Percentiles rank a stretch among this genome's conserved stretches.
These are phyloP conservation scores for Hemibagrus guttatus DNA, from an alignment of 2,797 vertebrate species.

Conservation along the genomic window DNA sequence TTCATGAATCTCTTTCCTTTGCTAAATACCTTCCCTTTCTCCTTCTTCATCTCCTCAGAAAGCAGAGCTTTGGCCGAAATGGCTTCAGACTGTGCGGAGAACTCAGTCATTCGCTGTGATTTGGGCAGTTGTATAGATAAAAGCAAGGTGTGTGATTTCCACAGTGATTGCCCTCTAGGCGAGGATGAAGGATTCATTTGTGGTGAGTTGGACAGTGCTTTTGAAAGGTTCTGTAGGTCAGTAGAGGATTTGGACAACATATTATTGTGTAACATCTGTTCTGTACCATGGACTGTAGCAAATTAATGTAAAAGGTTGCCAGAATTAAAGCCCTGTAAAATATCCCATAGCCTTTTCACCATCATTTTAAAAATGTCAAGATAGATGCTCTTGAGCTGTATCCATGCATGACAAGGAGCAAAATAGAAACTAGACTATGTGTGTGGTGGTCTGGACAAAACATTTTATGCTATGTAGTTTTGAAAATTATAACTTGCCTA, in stretches of 20 bases:
- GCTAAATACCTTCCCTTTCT: neutral
- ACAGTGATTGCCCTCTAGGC: conserved; percentile 78
- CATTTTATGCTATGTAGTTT: neutral
- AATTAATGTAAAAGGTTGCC: neutral
- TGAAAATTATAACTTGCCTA: too few relatives aligned
- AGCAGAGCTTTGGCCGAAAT: conserved; percentile 49
- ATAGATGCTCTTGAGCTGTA: neutral
- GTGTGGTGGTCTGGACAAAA: neutral
- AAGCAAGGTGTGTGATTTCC: conserved; percentile 82
- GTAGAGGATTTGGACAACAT: neutral
- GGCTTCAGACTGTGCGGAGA: conserved; percentile 61
- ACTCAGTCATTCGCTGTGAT: conserved; percentile 75
- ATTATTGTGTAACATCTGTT: conserved; percentile 20
- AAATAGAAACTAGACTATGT: neutral
- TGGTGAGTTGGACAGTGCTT: conserved; percentile 71
- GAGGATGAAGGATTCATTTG: conserved; percentile 79
- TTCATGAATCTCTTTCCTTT: neutral
- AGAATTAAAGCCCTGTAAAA: neutral
- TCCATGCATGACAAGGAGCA: neutral
- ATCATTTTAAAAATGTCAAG: neutral
- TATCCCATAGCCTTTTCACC: neutral
- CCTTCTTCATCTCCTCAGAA: conserved; percentile 58
- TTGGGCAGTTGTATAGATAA: conserved; percentile 76
- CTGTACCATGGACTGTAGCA: neutral
- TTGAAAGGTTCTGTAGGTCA: conserved; percentile 23